Evolutionary conservation across 1,140 invertebrate genomes (phyloP).

Genomic region (Bathynomus jamesi): DNA sequence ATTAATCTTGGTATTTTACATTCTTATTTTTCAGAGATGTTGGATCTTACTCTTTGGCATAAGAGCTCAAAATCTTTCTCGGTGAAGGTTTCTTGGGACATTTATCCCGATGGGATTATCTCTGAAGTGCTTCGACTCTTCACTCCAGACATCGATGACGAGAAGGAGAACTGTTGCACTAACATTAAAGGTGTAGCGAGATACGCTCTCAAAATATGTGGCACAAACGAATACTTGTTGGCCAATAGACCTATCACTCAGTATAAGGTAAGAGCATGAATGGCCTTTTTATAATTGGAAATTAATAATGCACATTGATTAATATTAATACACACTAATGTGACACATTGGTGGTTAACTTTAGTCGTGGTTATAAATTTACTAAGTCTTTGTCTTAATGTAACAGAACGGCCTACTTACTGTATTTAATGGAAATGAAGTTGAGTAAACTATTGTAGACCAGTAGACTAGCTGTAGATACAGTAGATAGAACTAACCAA

Average conservation of each 20-base stretch:
- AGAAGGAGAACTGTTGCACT: background rate
- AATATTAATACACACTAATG: too few species aligned
- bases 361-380: too few species aligned
- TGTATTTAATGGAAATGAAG: too few species aligned
- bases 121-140: constrained; percentile 3
- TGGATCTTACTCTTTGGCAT: constrained; percentile 19
- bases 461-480: too few species aligned
- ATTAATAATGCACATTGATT: too few species aligned
- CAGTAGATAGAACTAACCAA: too few species aligned
- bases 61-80: constrained; percentile 9
- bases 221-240: constrained; percentile 46
- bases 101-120: constrained; percentile 22
- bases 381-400: too few species aligned
- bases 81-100: constrained; percentile 13
- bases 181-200: constrained; percentile 9
- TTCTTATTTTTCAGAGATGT: constrained; percentile 16
- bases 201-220: constrained; percentile 47
- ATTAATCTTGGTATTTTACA: too few species aligned
- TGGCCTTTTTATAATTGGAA: background rate
- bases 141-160: background rate
- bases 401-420: too few species aligned
- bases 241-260: constrained; percentile 44
- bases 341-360: too few species aligned
- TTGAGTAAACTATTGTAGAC: too few species aligned
- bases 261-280: constrained; percentile 40